phyloP scores from a whole-genome alignment of 2,113 vertebrate genomes.

The Herpetotheres cachinnans region DNA sequence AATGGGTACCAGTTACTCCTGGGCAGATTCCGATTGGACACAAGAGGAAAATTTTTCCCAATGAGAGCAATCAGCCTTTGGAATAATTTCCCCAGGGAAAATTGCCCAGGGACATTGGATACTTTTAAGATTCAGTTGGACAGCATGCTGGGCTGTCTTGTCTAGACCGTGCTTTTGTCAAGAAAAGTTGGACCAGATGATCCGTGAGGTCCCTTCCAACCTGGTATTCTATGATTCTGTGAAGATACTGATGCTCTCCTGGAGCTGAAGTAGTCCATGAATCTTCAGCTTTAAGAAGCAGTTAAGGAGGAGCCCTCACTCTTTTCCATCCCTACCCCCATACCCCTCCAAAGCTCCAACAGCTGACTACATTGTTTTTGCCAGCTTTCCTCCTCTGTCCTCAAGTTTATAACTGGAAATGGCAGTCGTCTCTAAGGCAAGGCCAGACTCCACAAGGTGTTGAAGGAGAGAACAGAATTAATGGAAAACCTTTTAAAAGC shows the following conservation, averaged over 20 bases:
- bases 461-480: not conserved
- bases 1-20: not conserved
- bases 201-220: not conserved
- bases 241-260: not conserved
- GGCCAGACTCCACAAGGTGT: not conserved
- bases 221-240: not conserved
- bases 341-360: not conserved
- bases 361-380: not conserved
- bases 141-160: not conserved
- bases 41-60: not conserved
- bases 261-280: not conserved
- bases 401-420: not conserved
- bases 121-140: not conserved
- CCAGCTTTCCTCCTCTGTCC: not conserved
- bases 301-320: not conserved
- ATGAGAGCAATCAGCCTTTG: not conserved
- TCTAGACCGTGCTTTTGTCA: not conserved
- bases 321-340: not conserved
- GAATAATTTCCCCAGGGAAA: not conserved
- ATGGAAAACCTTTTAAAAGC: not conserved
- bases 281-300: not conserved
- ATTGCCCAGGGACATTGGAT: too few relatives aligned
- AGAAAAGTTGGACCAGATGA: not conserved
- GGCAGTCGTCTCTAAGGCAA: not conserved
- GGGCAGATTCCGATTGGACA: not conserved